These are phyloP conservation scores for Odontophorus gujanensis DNA, from an alignment of 2,113 vertebrate species.

Conservation along the genomic window DNA sequence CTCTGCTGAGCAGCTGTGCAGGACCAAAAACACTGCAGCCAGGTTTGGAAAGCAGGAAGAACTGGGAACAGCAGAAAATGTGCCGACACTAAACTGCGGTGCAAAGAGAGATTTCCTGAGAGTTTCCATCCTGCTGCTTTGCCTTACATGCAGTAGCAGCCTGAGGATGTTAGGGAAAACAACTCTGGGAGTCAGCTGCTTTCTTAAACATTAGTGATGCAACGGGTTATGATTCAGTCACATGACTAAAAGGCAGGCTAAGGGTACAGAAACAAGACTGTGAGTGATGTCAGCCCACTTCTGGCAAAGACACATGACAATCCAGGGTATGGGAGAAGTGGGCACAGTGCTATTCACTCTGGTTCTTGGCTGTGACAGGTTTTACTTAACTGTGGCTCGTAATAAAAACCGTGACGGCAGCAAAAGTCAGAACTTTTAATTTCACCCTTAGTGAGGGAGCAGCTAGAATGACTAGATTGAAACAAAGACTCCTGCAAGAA, in stretches of 20 bases:
- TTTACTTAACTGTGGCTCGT: background rate
- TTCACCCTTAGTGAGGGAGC: background rate
- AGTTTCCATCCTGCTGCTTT: background rate
- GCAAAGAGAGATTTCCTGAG: background rate
- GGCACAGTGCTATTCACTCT: background rate
- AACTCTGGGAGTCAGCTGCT: background rate
- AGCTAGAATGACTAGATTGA: background rate
- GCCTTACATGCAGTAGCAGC: background rate
- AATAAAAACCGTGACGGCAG: background rate
- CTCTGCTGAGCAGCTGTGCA: background rate
- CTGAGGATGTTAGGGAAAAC: background rate
- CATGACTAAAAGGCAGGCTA: background rate
- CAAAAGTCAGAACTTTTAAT: background rate
- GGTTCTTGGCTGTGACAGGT: background rate
- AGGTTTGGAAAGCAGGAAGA: background rate
- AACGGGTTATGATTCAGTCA: background rate
- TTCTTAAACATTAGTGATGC: background rate
- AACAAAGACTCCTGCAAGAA: conserved; percentile 2
- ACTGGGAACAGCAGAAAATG: background rate
- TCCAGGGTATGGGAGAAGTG: background rate
- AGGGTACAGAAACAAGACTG: background rate
- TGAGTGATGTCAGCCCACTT: background rate
- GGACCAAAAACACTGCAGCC: background rate
- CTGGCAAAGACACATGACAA: background rate
- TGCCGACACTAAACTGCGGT: background rate